phyloP scores from a whole-genome alignment of 2,888 invertebrate species.

The Macroteleia sp. region DNA sequence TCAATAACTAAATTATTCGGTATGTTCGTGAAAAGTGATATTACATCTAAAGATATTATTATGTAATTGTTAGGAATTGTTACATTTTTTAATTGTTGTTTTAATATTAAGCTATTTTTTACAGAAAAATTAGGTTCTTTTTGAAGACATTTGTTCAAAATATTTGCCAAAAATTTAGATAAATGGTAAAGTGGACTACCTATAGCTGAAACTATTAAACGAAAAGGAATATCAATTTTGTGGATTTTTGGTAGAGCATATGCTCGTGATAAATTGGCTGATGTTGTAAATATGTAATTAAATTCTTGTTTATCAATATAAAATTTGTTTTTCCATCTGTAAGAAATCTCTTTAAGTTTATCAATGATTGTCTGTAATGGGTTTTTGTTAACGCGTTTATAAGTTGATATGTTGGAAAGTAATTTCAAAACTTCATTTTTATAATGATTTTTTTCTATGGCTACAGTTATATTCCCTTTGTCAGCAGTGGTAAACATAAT shows the following conservation, averaged over 20 bases:
- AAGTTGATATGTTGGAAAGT: not conserved
- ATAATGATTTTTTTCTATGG: slow-evolving; percentile 3
- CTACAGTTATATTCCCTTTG: slow-evolving; percentile 11
- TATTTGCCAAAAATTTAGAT: not conserved
- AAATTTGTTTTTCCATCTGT: not conserved
- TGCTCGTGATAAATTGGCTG: not conserved
- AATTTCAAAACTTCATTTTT: not conserved
- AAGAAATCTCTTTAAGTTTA: not conserved
- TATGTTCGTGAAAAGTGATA: no score
- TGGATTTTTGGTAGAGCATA: not conserved
- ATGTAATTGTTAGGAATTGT: no score
- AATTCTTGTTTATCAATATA: not conserved
- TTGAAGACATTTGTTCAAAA: not conserved
- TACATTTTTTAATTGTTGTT: no score
- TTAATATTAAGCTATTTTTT: no score
- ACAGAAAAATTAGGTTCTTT: no score
- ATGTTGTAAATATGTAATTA: not conserved
- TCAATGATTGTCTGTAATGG: not conserved
- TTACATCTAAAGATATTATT: no score
- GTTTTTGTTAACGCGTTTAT: not conserved
- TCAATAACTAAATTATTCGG: no score
- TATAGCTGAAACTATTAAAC: not conserved
- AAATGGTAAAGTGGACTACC: not conserved
- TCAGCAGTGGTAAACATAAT: slow-evolving; percentile 12
- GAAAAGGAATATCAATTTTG: not conserved